Percentiles rank a stretch among this genome's conserved stretches.
Evolutionary conservation across 2,888 invertebrate genomes (phyloP).

Genomic region (Prionchulus punctatus): DNA sequence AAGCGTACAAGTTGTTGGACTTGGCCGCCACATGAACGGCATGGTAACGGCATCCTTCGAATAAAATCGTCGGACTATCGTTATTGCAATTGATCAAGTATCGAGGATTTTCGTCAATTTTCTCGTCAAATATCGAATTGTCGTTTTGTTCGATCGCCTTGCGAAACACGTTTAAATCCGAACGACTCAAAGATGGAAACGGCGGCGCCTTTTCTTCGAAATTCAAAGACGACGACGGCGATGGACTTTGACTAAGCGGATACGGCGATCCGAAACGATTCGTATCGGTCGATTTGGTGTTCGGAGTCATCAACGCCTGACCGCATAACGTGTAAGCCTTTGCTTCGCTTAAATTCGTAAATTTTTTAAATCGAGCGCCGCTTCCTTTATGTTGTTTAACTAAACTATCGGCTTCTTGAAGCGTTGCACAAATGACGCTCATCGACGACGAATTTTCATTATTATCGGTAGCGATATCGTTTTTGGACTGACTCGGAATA

Average conservation of each 20-base stretch:
- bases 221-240: too few species aligned
- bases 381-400: not conserved
- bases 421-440: not conserved
- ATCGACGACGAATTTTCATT: too few species aligned
- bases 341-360: not conserved
- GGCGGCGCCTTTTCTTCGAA: too few species aligned
- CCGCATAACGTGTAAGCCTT: too few species aligned
- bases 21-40: slow-evolving; percentile 17
- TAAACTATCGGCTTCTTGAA: not conserved
- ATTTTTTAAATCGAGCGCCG: slow-evolving; percentile 5
- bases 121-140: too few species aligned
- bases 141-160: slow-evolving; percentile 13
- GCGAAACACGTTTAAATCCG: not conserved
- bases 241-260: too few species aligned
- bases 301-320: too few species aligned
- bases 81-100: slow-evolving; percentile 15
- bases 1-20: slow-evolving; percentile 13
- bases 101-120: slow-evolving; percentile 15
- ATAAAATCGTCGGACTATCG: slow-evolving; percentile 15
- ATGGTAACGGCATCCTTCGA: slow-evolving; percentile 15
- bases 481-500: not conserved
- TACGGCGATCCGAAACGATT: too few species aligned
- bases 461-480: not conserved
- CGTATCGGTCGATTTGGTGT: too few species aligned
- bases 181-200: too few species aligned